Percentiles rank a stretch among this genome's conserved stretches.
Evolutionary conservation across 2,113 vertebrate genomes (phyloP).

Genomic region (Microtus montanus): DNA sequence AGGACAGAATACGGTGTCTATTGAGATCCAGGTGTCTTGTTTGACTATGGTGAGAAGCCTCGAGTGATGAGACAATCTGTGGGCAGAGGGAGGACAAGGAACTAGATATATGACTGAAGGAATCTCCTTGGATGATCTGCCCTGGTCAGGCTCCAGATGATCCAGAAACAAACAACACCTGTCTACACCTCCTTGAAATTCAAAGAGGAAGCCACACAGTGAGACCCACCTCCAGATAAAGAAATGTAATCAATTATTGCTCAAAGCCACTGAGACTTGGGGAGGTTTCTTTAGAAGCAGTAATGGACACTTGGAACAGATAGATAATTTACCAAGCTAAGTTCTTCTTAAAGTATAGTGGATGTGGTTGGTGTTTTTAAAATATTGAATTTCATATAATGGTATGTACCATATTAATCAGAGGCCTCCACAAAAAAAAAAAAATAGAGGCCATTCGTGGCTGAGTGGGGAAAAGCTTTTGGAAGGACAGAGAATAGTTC

Average conservation of each 20-base stretch:
- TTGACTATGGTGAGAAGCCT: neutral
- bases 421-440: neutral
- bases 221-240: neutral
- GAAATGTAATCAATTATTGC: neutral
- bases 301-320: neutral
- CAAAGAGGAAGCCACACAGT: neutral
- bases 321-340: neutral
- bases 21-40: neutral
- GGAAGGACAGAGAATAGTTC: neutral
- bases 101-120: neutral
- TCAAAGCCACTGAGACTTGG: neutral
- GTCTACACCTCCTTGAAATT: neutral
- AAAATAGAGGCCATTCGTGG: neutral
- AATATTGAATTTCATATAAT: neutral
- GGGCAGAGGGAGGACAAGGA: neutral
- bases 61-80: no score
- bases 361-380: neutral
- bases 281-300: neutral
- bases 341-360: neutral
- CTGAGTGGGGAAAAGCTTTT: slow-evolving; percentile 7
- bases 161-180: neutral
- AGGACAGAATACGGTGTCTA: neutral
- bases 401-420: neutral
- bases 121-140: neutral
- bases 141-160: neutral